phyloP scores from a whole-genome alignment of 2,888 invertebrate species.

The Drosophila siamana region DNA sequence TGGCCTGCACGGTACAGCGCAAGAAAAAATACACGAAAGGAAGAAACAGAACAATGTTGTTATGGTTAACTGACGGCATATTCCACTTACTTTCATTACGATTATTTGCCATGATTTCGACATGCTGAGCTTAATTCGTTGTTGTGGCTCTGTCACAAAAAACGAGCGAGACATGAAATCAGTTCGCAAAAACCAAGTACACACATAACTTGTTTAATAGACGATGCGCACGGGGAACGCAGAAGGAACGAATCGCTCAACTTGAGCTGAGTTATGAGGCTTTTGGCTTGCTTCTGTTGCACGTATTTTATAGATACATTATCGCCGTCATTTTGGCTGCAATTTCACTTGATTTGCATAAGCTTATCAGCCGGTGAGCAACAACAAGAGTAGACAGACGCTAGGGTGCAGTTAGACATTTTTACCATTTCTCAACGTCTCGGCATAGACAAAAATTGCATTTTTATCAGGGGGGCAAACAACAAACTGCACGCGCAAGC shows the following conservation, averaged over 20 bases:
- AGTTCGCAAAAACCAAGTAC: conserved; percentile 3
- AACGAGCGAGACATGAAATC: conserved; percentile 14
- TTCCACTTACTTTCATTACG: conserved; percentile 29
- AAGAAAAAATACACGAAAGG: not conserved
- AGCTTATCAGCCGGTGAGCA: conserved; percentile 44
- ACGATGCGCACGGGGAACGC: too few relatives aligned
- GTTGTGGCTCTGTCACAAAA: conserved; percentile 12
- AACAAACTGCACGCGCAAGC: conserved; percentile 43
- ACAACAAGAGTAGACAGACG: not conserved
- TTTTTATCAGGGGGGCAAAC: conserved; percentile 37
- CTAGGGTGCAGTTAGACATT: conserved; percentile 12
- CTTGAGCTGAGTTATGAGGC: conserved; percentile 40
- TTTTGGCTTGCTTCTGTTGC: conserved; percentile 30
- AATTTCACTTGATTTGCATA: conserved; percentile 54
- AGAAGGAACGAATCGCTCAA: not conserved
- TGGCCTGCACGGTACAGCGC: too few relatives aligned
- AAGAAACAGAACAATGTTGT: conserved; percentile 25
- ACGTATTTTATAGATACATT: conserved; percentile 30
- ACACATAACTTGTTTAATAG: not conserved
- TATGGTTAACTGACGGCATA: conserved; percentile 20
- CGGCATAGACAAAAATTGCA: conserved; percentile 37
- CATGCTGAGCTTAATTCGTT: conserved; percentile 30
- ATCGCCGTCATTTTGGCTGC: conserved; percentile 13
- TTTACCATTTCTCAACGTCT: conserved; percentile 24
- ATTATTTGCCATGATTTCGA: conserved; percentile 20